Conservation (phyloP, 1,140 invertebrate genomes). For the Bradynema listronoti region DNA sequence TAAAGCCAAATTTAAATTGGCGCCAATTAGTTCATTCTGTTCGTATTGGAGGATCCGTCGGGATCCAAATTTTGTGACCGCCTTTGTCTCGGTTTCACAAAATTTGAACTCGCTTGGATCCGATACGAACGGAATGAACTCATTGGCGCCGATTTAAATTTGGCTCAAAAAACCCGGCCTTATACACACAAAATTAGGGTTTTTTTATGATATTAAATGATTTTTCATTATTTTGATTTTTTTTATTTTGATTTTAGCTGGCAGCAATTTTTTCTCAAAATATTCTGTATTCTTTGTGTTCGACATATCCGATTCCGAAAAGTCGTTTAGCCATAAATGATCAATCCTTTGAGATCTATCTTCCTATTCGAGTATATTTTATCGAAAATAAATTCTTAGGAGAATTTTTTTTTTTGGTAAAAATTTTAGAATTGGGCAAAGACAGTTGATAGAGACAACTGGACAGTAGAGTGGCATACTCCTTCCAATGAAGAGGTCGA, state of each 20-base stretch:
- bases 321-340: slow-evolving; percentile 61
- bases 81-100: too few species aligned
- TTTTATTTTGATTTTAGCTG: slow-evolving; percentile 17
- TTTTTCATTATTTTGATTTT: slow-evolving; percentile 6
- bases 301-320: slow-evolving; percentile 64
- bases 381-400: not conserved
- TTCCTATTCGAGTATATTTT: slow-evolving; percentile 66
- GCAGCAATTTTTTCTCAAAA: slow-evolving; percentile 58
- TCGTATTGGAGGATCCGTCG: too few species aligned
- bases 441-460: slow-evolving; percentile 65
- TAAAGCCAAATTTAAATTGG: too few species aligned
- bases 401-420: slow-evolving; percentile 1
- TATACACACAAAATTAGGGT: too few species aligned
- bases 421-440: slow-evolving; percentile 71
- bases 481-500: slow-evolving; percentile 68
- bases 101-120: too few species aligned
- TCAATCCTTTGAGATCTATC: slow-evolving; percentile 66
- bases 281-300: slow-evolving; percentile 64
- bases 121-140: too few species aligned
- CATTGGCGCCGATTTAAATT: too few species aligned
- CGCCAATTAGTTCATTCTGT: too few species aligned
- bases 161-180: too few species aligned
- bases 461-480: slow-evolving; percentile 71
- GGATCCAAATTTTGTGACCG: too few species aligned
- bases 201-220: too few species aligned